Conservation (phyloP, 2,888 invertebrate genomes). For the Lissocephala sabroskyi region DNA sequence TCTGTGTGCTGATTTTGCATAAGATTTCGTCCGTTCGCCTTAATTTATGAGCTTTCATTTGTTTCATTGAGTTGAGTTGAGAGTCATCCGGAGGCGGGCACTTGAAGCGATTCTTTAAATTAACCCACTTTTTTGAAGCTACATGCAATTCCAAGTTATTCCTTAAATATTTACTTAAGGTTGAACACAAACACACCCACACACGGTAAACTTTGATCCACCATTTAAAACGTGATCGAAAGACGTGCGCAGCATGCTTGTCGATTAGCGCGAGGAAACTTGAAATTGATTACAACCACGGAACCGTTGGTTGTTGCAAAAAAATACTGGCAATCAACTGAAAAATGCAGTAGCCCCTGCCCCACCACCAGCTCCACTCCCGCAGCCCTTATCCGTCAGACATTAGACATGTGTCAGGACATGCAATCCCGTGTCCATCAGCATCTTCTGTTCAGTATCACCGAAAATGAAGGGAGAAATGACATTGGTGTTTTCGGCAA, state of each 20-base stretch:
- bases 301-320: conserved; percentile 17
- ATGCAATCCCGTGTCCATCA: too few relatives aligned
- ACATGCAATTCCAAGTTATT: too few relatives aligned
- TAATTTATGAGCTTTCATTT: too few relatives aligned
- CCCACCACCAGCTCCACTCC: too few relatives aligned
- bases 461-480: conserved; percentile 2
- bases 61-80: too few relatives aligned
- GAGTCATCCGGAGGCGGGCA: too few relatives aligned
- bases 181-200: background rate
- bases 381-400: too few relatives aligned
- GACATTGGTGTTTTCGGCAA: conserved; percentile 28
- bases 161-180: too few relatives aligned
- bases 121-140: too few relatives aligned
- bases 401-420: background rate
- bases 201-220: conserved; percentile 64
- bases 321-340: conserved; percentile 50
- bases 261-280: background rate
- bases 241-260: conserved; percentile 55
- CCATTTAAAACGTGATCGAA: conserved; percentile 50
- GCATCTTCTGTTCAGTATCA: conserved; percentile 3
- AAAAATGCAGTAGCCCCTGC: conserved; percentile 48
- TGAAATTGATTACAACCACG: conserved; percentile 26
- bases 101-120: too few relatives aligned
- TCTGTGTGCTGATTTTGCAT: too few relatives aligned
- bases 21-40: too few relatives aligned